Base-by-base conservation (phyloP, 2,113 vertebrate species). In the Agapornis roseicollis region DNA sequence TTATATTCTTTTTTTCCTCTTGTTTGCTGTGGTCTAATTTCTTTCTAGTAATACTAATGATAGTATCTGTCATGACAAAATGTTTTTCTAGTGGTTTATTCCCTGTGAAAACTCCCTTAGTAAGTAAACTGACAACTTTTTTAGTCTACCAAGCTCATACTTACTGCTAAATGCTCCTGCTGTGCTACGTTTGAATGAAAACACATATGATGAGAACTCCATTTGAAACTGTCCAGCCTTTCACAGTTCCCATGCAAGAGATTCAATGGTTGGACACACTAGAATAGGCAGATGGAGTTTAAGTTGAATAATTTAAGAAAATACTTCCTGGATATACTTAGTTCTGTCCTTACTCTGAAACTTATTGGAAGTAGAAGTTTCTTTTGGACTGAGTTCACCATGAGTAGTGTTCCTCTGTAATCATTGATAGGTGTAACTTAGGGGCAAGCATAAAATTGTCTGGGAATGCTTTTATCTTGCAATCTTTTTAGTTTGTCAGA, bases 31-130 rank as follows among this genome's bases (percentile, higher is more conserved):
- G 85, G 15, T 53, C 72, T 58, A 7, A 92, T 73, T 91, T 93
- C 28, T 61, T 80, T 86, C 77, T 83, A 35, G 80, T 77, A 94
- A 65, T 76, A 63, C 66, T 98, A 90, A 88, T 80, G 61, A 7
- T 56, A 90, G 39, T 94, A 65, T 94, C 39, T 94, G 17, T 95
- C 94, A 96, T 97, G 95, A 97, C 91, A 88, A 95, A 96, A 80
- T 95, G 87, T 94, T 97, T 95, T 97, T 50, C 90, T 96, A 96
- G 94, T 94, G 90, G 12, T 97, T 95, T 98, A 85, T 97, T 97
- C 87, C 91, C 95, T 95, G 55, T 97, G 96, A 88, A 97, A 96
- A 92, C 69, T 79, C 93, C 65, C 74, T 86, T 96, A 92, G 92
- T 91, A 98, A 97, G 88, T 94, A 95, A 95, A 92, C 80, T 91